A percentile compares a stretch with the other conserved stretches of the same genome.
Evolutionary conservation across 2,113 vertebrate genomes (phyloP).

Genomic region (Etheostoma cragini): DNA sequence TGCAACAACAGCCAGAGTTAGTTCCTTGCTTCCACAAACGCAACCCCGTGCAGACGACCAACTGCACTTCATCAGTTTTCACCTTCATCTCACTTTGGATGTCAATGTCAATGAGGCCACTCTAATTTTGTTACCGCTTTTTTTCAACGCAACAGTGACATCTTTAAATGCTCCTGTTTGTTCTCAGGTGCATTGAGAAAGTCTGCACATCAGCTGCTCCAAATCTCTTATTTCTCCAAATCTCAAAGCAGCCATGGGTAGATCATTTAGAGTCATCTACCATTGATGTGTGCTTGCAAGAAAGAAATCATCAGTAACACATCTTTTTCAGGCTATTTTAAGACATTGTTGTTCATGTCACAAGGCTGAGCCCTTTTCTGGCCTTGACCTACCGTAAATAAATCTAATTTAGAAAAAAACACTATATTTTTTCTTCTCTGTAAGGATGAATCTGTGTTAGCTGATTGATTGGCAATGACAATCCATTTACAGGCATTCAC

Average conservation of each 20-base stretch:
- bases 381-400: conserved; percentile 1
- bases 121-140: background rate
- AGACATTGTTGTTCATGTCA: background rate
- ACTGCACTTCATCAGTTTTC: background rate
- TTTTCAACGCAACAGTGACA: background rate
- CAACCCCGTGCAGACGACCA: background rate
- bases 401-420: conserved; percentile 3
- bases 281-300: background rate
- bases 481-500: conserved; percentile 31
- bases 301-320: background rate
- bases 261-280: background rate
- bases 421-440: background rate
- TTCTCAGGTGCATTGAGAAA: background rate
- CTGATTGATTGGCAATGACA: conserved; percentile 26
- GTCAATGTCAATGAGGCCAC: background rate
- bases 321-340: background rate
- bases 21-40: too few species aligned
- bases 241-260: background rate
- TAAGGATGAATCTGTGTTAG: conserved; percentile 6
- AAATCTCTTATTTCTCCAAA: background rate
- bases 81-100: background rate
- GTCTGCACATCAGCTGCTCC: background rate
- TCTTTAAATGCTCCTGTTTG: background rate
- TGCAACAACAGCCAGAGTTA: background rate
- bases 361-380: background rate